Conservation (phyloP, 1,140 invertebrate species). For the Polyergus mexicanus region DNA sequence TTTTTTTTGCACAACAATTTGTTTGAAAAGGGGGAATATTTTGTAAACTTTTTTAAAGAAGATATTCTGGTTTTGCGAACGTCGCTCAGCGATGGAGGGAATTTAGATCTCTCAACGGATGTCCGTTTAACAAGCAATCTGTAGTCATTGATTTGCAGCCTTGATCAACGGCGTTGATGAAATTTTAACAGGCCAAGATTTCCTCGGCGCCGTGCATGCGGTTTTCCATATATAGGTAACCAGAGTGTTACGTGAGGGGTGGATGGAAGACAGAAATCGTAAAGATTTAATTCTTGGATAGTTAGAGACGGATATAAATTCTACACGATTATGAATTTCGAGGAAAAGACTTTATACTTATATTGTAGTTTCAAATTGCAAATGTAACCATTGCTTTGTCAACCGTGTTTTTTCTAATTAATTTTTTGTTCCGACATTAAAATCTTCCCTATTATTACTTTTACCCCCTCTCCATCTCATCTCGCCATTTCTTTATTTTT, state of each 20-base stretch:
- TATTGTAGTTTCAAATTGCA: background rate
- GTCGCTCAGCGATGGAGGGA: background rate
- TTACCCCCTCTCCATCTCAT: too few relatives aligned
- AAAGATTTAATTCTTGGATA: conserved; percentile 51
- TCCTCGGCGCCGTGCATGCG: background rate
- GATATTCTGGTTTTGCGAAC: background rate
- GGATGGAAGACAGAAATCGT: conserved; percentile 38
- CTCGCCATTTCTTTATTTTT: too few relatives aligned
- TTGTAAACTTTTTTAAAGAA: too few relatives aligned
- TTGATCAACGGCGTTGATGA: conserved; percentile 39
- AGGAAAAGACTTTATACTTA: background rate
- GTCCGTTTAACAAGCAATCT: conserved; percentile 31
- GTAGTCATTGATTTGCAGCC: conserved; percentile 35
- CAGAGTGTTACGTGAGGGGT: background rate
- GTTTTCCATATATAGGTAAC: conserved; percentile 25
- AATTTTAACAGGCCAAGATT: conserved; percentile 47
- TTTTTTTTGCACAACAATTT: background rate
- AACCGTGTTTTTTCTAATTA: background rate
- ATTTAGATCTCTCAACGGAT: conserved; percentile 29
- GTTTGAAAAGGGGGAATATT: too few relatives aligned
- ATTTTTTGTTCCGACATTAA: too few relatives aligned
- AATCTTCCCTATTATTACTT: too few relatives aligned
- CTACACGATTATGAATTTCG: conserved; percentile 24
- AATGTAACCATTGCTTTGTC: conserved; percentile 1
- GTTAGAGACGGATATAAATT: conserved; percentile 12